Evolutionary conservation across 2,888 invertebrate genomes (phyloP).

Genomic region (Hirtodrosophila trivittata): DNA sequence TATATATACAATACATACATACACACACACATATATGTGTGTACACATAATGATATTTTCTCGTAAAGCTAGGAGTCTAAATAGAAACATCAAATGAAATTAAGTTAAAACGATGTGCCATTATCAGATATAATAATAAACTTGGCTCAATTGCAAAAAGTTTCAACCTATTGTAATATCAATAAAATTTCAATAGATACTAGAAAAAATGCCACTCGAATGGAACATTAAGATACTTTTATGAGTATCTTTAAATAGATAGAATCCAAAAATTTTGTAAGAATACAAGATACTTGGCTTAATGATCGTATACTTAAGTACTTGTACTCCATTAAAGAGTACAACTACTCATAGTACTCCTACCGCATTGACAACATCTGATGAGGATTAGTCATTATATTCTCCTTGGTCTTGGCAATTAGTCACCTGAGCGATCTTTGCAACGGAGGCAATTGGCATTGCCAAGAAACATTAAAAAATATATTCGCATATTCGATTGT

Average conservation of each 20-base stretch:
- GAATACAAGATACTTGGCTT: too few species aligned
- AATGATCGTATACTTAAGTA: too few species aligned
- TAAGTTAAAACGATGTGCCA: conserved; percentile 37
- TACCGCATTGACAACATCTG: conserved; percentile 34
- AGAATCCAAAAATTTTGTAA: too few species aligned
- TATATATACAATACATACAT: conserved; percentile 8
- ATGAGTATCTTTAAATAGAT: too few species aligned
- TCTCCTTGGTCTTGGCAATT: conserved; percentile 47
- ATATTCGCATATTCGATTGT: conserved; percentile 35
- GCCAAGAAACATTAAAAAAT: conserved; percentile 40
- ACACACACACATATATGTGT: not conserved
- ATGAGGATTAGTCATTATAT: conserved; percentile 38
- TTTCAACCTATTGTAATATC: conserved; percentile 14
- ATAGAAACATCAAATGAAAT: conserved; percentile 17
- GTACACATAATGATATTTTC: conserved; percentile 39
- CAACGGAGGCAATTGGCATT: conserved; percentile 25
- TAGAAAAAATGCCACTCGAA: not conserved
- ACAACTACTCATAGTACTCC: too few species aligned
- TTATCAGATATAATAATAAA: conserved; percentile 44
- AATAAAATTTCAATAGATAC: not conserved
- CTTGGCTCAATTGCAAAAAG: conserved; percentile 20
- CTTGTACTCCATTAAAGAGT: too few species aligned
- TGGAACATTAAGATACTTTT: too few species aligned
- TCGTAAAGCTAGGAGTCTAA: not conserved
- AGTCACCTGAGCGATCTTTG: conserved; percentile 54